Conservation (phyloP, 1,140 invertebrate genomes). For the Heterodera schachtii region DNA sequence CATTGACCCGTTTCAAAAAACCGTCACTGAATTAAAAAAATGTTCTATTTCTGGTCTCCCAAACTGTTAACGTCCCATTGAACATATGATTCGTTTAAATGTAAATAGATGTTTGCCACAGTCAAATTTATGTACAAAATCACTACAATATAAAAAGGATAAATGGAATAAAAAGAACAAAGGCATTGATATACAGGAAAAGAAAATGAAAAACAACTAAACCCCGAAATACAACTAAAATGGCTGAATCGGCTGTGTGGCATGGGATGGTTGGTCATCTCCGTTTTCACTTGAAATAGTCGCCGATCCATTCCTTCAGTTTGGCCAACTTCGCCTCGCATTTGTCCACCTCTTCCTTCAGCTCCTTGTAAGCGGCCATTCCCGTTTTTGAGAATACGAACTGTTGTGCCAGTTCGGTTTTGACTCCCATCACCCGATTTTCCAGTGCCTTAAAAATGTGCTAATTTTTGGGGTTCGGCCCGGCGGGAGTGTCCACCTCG, state of each 20-base stretch:
- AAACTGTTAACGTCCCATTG: no score
- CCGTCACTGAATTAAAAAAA: no score
- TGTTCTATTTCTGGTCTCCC: no score
- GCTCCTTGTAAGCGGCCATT: not conserved
- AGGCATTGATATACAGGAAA: no score
- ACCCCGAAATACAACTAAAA: not conserved
- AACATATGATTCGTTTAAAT: no score
- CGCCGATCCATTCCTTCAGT: conserved; percentile 21
- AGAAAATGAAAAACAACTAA: not conserved
- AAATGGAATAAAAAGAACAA: not conserved
- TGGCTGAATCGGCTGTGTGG: not conserved
- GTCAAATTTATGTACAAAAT: no score
- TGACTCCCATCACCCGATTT: not conserved
- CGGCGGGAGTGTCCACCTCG: not conserved
- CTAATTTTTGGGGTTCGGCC: not conserved
- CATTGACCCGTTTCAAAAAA: no score
- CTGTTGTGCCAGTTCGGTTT: not conserved
- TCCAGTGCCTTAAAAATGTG: not conserved
- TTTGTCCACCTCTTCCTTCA: not conserved
- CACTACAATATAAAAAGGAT: no score
- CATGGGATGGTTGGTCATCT: not conserved
- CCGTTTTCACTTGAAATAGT: not conserved
- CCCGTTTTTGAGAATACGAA: conserved; percentile 3
- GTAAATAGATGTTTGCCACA: no score
- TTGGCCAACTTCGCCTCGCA: conserved; percentile 14